Percentiles rank a stretch among this genome's conserved stretches.
phyloP scores from a whole-genome alignment of 1,140 invertebrate species.

The Sitodiplosis mosellana region DNA sequence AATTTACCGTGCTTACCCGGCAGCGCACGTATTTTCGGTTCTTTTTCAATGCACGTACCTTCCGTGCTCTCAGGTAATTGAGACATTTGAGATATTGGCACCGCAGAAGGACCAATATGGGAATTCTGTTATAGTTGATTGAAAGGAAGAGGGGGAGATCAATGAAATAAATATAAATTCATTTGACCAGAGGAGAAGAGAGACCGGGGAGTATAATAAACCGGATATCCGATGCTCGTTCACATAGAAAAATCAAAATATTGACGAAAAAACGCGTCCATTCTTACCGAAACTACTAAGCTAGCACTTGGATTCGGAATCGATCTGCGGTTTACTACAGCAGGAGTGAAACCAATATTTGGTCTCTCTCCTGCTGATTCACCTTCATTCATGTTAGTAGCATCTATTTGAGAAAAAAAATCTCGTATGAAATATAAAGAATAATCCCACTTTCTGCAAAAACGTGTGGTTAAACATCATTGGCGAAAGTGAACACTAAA shows the following conservation, averaged over 20 bases:
- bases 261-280: neutral
- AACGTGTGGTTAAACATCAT: too few species aligned
- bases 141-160: neutral
- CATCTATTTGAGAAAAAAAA: slow-evolving; percentile 13
- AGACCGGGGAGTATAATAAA: neutral
- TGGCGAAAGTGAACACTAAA: too few species aligned
- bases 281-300: neutral
- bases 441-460: too few species aligned
- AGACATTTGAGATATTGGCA: too few species aligned
- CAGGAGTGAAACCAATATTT: slow-evolving; percentile 26
- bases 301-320: slow-evolving; percentile 5
- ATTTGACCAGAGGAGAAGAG: slow-evolving; percentile 5
- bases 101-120: too few species aligned
- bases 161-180: neutral
- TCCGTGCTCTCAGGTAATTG: too few species aligned
- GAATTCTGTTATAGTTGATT: too few species aligned
- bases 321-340: slow-evolving; percentile 24
- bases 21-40: too few species aligned
- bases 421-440: too few species aligned
- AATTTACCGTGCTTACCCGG: too few species aligned
- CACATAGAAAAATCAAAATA: neutral
- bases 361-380: slow-evolving; percentile 28
- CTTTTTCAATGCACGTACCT: too few species aligned
- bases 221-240: neutral
- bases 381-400: slow-evolving; percentile 28